Base-by-base conservation (phyloP, 2,797 vertebrate species). In the Brotula barbata region DNA sequence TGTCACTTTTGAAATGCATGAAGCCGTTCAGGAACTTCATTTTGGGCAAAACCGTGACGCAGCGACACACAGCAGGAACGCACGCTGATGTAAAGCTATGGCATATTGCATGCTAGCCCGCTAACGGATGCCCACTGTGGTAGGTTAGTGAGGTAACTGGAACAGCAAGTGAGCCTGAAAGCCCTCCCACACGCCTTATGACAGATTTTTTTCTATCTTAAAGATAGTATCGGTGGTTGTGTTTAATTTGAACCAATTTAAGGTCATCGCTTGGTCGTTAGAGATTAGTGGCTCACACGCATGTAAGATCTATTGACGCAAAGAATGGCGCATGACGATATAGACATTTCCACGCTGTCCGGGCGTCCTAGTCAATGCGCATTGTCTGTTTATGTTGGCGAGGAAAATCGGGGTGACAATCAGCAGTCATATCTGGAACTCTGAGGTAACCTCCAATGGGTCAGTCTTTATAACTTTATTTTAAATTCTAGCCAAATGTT, bases 71-170 rank as follows among this genome's bases (percentile, higher is more conserved):
- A 72, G 1, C 57, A 34, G 58, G 58, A 52, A 54, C 22, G 25
- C 54, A 71, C 54, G 53, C 31, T 9, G 41, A 23, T 70, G 68
- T 25, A 71, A 47, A 54, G 67, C 72, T 56, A 11, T 25, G 20
- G 57, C 58, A 64, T 40, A 48, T 22, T 50, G 53, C 54, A 11
- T 33, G 31, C 31, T 33, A 33, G 11, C 31, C 31, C 31, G 31
- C 31, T 11, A 33, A 53, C 58, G 66, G 58, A 53, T 61, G 23
- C 22, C 68, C 23, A 43, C 39, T 54, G 12, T 22, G 51, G 68
- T 49, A 67, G 17, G n/a, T 64, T 41, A 67, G 61, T 33, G 47
- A 51, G 56, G 34, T 21, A 71, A 68, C 55, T 41, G 64, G 58
- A 59, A 53, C 49, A 39, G 43, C 17, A 39, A 65, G 57, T 15